Evolutionary conservation across 2,888 invertebrate genomes (phyloP).

Genomic region (Noctua pronuba): DNA sequence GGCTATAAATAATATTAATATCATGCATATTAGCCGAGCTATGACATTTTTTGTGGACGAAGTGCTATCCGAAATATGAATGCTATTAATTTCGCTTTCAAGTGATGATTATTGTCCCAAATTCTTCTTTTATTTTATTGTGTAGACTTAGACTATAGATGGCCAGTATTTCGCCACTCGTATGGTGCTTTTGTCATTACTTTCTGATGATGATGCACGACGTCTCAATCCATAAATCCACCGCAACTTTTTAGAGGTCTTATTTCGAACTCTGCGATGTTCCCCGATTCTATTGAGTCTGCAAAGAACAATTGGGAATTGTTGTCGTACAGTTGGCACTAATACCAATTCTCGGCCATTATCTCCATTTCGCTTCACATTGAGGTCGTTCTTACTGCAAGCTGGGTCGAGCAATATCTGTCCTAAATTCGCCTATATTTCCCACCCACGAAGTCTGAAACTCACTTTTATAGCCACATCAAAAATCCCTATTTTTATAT

Average conservation of each 20-base stretch:
- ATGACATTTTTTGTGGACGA: too few relatives aligned
- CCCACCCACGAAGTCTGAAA: slow-evolving; percentile 66
- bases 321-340: slow-evolving; percentile 47
- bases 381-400: slow-evolving; percentile 75
- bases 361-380: slow-evolving; percentile 70
- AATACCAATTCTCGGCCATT: slow-evolving; percentile 66
- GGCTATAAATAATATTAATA: too few relatives aligned
- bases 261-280: neutral
- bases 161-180: neutral
- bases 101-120: neutral
- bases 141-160: neutral
- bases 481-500: slow-evolving; percentile 34
- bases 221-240: neutral
- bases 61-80: neutral
- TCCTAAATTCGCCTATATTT: slow-evolving; percentile 71
- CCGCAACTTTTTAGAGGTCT: neutral
- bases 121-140: neutral
- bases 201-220: neutral
- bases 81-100: neutral
- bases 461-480: slow-evolving; percentile 23
- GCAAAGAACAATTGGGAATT: slow-evolving; percentile 23
- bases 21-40: too few relatives aligned
- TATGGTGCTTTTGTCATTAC: neutral
- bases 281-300: neutral
- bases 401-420: slow-evolving; percentile 73